These are phyloP conservation scores for Paratilapia polleni DNA, from an alignment of 2,113 vertebrate genomes.

Conservation along the genomic window DNA sequence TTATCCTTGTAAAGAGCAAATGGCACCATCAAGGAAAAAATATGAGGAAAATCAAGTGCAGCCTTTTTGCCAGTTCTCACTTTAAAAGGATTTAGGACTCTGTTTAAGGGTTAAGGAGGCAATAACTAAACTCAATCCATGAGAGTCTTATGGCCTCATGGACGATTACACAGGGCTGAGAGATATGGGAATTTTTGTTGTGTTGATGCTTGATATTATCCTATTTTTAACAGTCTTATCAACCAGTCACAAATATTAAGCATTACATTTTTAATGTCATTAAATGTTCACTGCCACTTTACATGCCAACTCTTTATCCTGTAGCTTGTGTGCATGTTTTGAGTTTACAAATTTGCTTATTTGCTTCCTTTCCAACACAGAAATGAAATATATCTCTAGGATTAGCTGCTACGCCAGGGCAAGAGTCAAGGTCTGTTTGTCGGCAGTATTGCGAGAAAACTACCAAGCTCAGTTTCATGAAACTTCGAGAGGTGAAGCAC, in stretches of 20 bases:
- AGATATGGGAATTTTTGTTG: not conserved
- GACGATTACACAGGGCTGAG: not conserved
- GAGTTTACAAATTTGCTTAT: not conserved
- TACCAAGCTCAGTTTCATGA: not conserved
- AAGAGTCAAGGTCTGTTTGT: not conserved
- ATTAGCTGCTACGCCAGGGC: not conserved
- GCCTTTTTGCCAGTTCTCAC: slow-evolving; percentile 6
- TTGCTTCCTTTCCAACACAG: not conserved
- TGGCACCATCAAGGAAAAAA: slow-evolving; percentile 18
- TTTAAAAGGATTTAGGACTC: slow-evolving; percentile 21
- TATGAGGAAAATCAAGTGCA: slow-evolving; percentile 22
- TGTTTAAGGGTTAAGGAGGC: slow-evolving; percentile 31
- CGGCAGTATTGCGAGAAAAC: not conserved
- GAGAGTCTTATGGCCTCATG: not conserved
- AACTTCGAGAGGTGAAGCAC: not conserved
- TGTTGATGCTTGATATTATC: not conserved
- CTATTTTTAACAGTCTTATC: not conserved
- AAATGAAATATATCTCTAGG: not conserved
- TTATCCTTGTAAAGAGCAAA: slow-evolving; percentile 49
- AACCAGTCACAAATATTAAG: slow-evolving; percentile 2
- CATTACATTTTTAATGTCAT: not conserved
- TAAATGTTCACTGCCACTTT: not conserved
- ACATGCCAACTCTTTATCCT: not conserved
- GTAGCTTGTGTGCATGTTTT: not conserved
- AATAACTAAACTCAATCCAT: slow-evolving; percentile 10